phyloP scores from a whole-genome alignment of 2,113 vertebrate genomes.

The Gasterosteus aculeatus region DNA sequence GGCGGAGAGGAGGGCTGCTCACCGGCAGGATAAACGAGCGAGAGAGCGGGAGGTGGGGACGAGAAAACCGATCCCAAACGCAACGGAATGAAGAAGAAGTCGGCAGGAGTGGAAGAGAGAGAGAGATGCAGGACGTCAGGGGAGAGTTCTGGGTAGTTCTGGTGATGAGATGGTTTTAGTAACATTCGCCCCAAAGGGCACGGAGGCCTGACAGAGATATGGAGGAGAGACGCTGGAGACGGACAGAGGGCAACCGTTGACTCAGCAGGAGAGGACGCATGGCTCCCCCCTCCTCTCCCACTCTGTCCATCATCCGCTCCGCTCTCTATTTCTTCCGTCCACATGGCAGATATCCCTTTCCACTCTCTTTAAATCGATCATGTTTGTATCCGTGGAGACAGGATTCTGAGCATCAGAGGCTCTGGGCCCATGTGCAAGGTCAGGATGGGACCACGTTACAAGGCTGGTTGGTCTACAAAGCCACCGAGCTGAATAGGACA shows the following conservation, averaged over 20 bases:
- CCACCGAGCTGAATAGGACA: neutral
- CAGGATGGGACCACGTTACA: too few relatives aligned
- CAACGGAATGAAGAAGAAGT: conserved; percentile 33
- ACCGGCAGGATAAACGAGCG: conserved; percentile 46
- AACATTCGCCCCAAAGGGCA: conserved; percentile 29
- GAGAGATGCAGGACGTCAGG: neutral
- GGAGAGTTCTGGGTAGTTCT: conserved; percentile 48
- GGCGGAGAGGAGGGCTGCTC: conserved; percentile 24
- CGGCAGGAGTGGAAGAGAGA: conserved; percentile 4
- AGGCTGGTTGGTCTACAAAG: neutral
- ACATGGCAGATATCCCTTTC: conserved; percentile 13
- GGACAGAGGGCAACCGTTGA: conserved; percentile 48
- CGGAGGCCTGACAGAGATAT: conserved; percentile 1
- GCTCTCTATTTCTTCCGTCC: neutral
- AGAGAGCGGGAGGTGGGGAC: conserved; percentile 35
- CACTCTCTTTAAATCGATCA: neutral
- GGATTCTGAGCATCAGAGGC: neutral
- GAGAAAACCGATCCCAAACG: conserved; percentile 48
- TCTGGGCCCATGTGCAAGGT: too few relatives aligned
- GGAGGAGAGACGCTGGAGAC: conserved; percentile 9
- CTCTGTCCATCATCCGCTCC: conserved; percentile 1
- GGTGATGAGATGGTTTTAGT: conserved; percentile 38
- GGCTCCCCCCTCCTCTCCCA: neutral
- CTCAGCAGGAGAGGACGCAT: conserved; percentile 42
- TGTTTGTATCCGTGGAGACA: neutral